phyloP scores from a whole-genome alignment of 1,140 invertebrate species.

The Manduca sexta region DNA sequence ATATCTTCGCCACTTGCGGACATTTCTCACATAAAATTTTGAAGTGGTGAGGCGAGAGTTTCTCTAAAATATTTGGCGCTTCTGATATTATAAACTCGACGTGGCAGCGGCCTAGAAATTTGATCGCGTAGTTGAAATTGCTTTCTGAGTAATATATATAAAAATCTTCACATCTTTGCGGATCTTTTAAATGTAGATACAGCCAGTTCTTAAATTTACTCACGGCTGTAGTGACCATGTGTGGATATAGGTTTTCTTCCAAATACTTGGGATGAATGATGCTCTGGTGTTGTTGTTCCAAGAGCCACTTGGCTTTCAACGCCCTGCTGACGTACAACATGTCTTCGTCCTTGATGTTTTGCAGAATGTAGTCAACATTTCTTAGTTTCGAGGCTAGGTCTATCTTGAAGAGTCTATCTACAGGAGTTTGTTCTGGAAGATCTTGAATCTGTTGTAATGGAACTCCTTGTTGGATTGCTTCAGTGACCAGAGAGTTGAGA shows the following conservation, averaged over 20 bases:
- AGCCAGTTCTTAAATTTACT: constrained; percentile 51
- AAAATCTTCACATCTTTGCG: constrained; percentile 34
- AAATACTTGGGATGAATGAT: constrained; percentile 41
- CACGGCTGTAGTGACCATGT: constrained; percentile 43
- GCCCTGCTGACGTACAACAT: constrained; percentile 52
- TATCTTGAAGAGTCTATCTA: constrained; percentile 52
- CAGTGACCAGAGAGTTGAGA: constrained; percentile 31
- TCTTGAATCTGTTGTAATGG: constrained; percentile 19
- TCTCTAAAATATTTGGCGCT: constrained; percentile 26
- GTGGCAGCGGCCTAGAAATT: constrained; percentile 37
- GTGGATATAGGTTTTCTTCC: constrained; percentile 33
- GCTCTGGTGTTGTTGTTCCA: constrained; percentile 26
- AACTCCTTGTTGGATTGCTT: constrained; percentile 14
- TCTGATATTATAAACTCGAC: constrained; percentile 30
- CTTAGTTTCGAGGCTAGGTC: constrained; percentile 39
- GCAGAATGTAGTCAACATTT: constrained; percentile 40
- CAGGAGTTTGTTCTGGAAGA: constrained; percentile 26
- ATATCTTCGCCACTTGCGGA: constrained; percentile 13
- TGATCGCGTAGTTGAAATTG: constrained; percentile 32
- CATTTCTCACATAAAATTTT: constrained; percentile 17
- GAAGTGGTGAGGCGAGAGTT: constrained; percentile 31
- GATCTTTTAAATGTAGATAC: constrained; percentile 30
- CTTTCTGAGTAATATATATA: constrained; percentile 38
- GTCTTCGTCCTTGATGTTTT: constrained; percentile 36
- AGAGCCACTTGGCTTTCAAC: constrained; percentile 36